Evolutionary conservation across 2,888 invertebrate genomes (phyloP), one percentile per base, ranked within the genome.

Genomic region (Apoda limacodes): DNA sequence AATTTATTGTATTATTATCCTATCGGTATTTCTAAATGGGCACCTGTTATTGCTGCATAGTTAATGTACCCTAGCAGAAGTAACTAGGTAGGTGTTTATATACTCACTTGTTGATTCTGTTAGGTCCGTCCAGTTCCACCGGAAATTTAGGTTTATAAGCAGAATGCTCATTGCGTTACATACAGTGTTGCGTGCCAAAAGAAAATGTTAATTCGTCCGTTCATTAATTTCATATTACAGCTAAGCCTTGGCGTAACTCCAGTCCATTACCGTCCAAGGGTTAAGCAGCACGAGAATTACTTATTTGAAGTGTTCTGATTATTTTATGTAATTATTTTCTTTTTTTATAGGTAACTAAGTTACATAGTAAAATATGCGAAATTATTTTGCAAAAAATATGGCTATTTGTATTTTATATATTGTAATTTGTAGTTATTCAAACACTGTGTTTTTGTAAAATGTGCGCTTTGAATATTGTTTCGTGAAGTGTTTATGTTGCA

Each of bases 191-290:
- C 62, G 47, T 54, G 60, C 78, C 76, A 71, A 76, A 78, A 62
- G 63, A 61, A 67, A 74, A 80, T 80, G 76, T 62, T 72, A 80
- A 80, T 80, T 69, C 62, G 43, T 52, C 52, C 52, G 53, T 56
- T 64, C 58, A 63, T 60, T 68, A 71, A 63, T 60, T 50, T 42
- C 65, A 60, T 59, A 56, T 64, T 69, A 66, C 63, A 60, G 61
- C 62, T 64, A 64, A 67, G 58, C 65, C 60, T 60, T 58, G 66
- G 62, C 70, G 74, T 68, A 70, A 64, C 68, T 65, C 65, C 68
- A 80, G 75, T 76, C 60, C 63, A 59, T 60, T 59, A 66, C 52
- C 50, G 55, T 51, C 63, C 38, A 45, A 52, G 49, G 51, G 34
- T 42, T 52, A 50, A 60, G 42, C 46, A 53, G 57, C 62, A 67